Percentiles rank a stretch among this genome's conserved stretches.
These are phyloP conservation scores for Emberiza fucata DNA, from an alignment of 2,113 vertebrate genomes.

Conservation along the genomic window DNA sequence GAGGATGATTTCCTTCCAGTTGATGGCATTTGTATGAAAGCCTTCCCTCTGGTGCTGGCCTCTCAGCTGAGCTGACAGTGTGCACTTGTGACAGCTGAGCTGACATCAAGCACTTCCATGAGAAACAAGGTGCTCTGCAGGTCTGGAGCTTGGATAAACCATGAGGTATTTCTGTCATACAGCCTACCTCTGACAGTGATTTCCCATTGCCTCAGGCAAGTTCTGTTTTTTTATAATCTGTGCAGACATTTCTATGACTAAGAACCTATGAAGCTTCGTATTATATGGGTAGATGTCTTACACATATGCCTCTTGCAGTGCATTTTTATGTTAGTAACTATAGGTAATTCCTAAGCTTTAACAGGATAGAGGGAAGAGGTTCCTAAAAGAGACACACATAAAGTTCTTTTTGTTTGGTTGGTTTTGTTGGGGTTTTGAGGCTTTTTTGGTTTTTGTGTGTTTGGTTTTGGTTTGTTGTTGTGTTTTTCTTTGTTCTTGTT, in stretches of 20 bases:
- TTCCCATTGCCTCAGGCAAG: neutral
- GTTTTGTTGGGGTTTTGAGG: neutral
- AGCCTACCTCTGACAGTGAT: neutral
- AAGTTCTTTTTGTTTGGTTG: neutral
- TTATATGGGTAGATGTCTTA: neutral
- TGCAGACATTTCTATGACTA: neutral
- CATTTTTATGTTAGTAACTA: neutral
- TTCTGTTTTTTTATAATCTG: neutral
- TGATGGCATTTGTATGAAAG: neutral
- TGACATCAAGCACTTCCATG: neutral
- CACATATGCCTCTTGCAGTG: neutral
- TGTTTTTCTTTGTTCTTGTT: neutral
- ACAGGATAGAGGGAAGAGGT: neutral
- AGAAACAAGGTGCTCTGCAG: neutral
- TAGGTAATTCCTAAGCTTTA: neutral
- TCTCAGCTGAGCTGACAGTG: neutral
- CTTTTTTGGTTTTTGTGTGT: neutral
- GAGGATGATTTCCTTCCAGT: neutral
- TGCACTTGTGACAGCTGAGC: neutral
- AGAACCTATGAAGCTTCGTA: neutral
- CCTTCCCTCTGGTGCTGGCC: fast-evolving
- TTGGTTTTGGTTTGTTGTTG: neutral
- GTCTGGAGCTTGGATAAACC: neutral
- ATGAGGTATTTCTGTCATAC: neutral
- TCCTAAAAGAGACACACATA: neutral